Conservation (phyloP, 2,888 invertebrate genomes). For the Copidosoma aretas region DNA sequence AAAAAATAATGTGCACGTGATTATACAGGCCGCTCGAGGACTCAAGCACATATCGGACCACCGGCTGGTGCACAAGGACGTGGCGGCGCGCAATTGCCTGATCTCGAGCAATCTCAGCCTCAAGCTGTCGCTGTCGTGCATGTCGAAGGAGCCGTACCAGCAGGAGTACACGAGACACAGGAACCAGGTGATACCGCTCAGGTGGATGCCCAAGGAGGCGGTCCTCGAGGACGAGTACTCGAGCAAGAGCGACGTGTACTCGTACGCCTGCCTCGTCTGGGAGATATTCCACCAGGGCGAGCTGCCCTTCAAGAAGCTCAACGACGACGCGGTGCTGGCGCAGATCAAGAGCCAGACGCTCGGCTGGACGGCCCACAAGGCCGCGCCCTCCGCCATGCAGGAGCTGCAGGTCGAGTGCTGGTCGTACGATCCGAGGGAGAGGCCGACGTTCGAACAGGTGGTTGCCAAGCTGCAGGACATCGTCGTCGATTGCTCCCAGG, state of each 20-base stretch:
- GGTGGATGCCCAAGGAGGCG: conserved; percentile 91
- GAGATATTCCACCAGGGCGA: conserved; percentile 85
- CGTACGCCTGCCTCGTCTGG: conserved; percentile 88
- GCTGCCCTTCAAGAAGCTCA: conserved; percentile 76
- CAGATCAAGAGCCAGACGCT: conserved; percentile 71
- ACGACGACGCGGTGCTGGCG: conserved; percentile 76
- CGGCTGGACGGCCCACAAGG: conserved; percentile 73
- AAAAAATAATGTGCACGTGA: not conserved
- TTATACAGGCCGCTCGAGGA: conserved; percentile 76
- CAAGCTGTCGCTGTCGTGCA: conserved; percentile 82
- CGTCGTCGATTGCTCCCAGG: conserved; percentile 40
- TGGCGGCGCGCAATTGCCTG: conserved; percentile 90
- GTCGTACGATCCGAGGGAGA: conserved; percentile 72
- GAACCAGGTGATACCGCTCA: conserved; percentile 82
- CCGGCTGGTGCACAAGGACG: conserved; percentile 86
- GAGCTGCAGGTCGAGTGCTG: conserved; percentile 71
- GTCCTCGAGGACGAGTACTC: conserved; percentile 90
- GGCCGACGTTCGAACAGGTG: conserved; percentile 73
- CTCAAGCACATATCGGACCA: conserved; percentile 80
- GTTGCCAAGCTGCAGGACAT: conserved; percentile 65
- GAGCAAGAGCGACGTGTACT: conserved; percentile 91
- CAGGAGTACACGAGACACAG: conserved; percentile 88
- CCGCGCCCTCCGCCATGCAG: conserved; percentile 70
- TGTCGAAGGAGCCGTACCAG: conserved; percentile 84
- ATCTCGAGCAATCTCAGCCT: conserved; percentile 82